A percentile compares a stretch with the other conserved stretches of the same genome.
Evolutionary conservation across 2,888 invertebrate species (phyloP).

Genomic region (Gibbula magus): DNA sequence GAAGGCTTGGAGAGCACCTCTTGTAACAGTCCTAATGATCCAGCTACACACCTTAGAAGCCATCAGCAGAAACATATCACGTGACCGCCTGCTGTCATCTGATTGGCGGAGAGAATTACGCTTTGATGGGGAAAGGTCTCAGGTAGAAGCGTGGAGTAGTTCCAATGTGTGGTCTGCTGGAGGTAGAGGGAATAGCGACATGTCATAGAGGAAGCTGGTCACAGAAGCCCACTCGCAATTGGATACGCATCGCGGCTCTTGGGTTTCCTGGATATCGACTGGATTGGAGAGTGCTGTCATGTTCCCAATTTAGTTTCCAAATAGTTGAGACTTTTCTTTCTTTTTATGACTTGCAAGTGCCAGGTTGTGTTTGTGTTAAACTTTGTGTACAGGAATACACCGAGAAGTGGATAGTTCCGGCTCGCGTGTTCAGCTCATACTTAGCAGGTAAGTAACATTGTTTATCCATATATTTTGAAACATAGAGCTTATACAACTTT

Average conservation of each 20-base stretch:
- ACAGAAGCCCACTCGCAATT: background rate
- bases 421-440: too few relatives aligned
- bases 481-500: too few relatives aligned
- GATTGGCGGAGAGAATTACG: background rate
- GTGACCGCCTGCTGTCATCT: background rate
- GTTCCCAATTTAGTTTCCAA: background rate
- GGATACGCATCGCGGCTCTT: background rate
- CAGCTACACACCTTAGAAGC: background rate
- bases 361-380: background rate
- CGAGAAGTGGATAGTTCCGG: background rate
- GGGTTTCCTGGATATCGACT: background rate
- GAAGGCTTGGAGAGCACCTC: too few relatives aligned
- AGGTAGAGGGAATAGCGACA: conserved; percentile 1
- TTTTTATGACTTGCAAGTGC: background rate
- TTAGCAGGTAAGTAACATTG: too few relatives aligned
- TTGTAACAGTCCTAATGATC: too few relatives aligned
- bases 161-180: conserved; percentile 8
- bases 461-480: too few relatives aligned
- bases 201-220: background rate
- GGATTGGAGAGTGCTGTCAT: background rate
- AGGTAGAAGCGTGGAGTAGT: background rate
- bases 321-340: background rate
- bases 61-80: background rate
- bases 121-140: background rate
- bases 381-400: background rate